A percentile compares a stretch with the other conserved stretches of the same genome.
These are phyloP conservation scores for Peucedramus taeniatus DNA, from an alignment of 2,113 vertebrate genomes.

Conservation along the genomic window DNA sequence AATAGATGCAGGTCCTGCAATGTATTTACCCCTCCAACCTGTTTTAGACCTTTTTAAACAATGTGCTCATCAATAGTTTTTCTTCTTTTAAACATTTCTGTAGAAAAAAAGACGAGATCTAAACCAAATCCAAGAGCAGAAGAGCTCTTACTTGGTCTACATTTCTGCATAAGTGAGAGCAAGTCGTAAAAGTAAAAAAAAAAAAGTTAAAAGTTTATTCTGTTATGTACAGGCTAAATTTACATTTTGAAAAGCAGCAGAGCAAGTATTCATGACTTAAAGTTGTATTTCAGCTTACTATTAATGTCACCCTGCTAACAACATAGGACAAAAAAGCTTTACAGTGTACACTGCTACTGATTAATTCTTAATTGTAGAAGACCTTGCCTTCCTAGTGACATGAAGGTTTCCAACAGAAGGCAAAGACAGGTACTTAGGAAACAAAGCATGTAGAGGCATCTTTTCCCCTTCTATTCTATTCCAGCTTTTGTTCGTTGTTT, in stretches of 20 bases:
- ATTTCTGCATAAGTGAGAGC: neutral
- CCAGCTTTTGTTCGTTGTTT: neutral
- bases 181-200: neutral
- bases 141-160: neutral
- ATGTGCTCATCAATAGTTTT: neutral
- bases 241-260: neutral
- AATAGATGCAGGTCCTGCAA: neutral
- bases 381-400: neutral
- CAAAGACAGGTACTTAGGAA: neutral
- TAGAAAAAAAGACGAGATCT: neutral
- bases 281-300: neutral
- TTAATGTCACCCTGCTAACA: neutral
- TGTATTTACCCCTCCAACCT: neutral
- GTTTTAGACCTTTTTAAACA: neutral
- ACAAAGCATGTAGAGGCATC: neutral
- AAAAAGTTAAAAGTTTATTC: neutral
- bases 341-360: neutral
- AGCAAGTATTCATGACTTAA: neutral
- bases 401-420: neutral
- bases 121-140: neutral
- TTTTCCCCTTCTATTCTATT: neutral
- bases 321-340: neutral
- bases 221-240: neutral
- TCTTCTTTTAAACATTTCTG: neutral
- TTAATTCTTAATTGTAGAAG: neutral